A percentile compares a stretch with the other conserved stretches of the same genome.
Evolutionary conservation across 2,797 vertebrate genomes (phyloP).

Genomic region (Cyclura pinguis): DNA sequence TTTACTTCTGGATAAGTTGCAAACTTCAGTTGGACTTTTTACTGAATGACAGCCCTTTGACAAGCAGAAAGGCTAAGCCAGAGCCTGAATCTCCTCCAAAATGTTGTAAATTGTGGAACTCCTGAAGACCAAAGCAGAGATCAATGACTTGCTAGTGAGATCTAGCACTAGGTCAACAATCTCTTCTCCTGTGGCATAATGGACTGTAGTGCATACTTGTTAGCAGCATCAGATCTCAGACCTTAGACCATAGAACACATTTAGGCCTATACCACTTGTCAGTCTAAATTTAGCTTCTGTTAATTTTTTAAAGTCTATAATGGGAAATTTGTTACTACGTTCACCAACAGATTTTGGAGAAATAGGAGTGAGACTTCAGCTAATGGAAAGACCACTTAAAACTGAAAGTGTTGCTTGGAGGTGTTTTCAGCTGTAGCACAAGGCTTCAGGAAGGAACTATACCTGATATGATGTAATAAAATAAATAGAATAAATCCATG

Average conservation of each 20-base stretch:
- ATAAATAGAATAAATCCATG: conserved; percentile 77
- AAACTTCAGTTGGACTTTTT: too few species aligned
- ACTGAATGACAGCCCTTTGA: too few species aligned
- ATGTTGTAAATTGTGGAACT: too few species aligned
- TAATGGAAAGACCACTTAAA: conserved; percentile 58
- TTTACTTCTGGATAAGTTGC: too few species aligned
- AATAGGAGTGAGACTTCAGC: conserved; percentile 64
- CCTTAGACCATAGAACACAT: background rate
- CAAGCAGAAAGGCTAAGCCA: too few species aligned
- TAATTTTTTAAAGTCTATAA: background rate
- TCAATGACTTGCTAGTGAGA: too few species aligned
- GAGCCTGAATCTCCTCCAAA: too few species aligned
- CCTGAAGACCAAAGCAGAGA: too few species aligned
- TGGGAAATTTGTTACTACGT: background rate
- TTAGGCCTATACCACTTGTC: background rate
- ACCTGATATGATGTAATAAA: conserved; percentile 77
- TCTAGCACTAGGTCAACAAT: too few species aligned
- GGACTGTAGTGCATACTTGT: too few species aligned
- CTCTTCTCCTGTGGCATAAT: too few species aligned
- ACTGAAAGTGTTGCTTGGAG: conserved; percentile 63
- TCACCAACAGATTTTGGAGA: conserved; percentile 29
- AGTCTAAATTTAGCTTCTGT: conserved; percentile 10
- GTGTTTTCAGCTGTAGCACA: conserved; percentile 65
- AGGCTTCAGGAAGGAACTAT: conserved; percentile 68
- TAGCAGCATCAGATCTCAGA: too few species aligned